phyloP scores from a whole-genome alignment of 2,888 invertebrate genomes.

The Pseudococcus jackbeardsleyi region DNA sequence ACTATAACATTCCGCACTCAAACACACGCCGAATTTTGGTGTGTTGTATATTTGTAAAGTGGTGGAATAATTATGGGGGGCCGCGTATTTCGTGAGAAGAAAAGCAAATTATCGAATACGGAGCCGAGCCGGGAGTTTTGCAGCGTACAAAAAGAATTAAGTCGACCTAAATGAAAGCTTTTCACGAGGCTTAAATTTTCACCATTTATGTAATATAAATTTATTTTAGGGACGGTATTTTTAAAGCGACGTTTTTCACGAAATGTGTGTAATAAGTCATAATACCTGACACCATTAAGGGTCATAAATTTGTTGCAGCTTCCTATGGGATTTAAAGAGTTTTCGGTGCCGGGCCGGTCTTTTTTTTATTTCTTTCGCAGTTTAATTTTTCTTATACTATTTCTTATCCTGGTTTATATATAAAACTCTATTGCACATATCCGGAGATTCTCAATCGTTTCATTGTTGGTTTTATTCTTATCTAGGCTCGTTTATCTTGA shows the following conservation, averaged over 20 bases:
- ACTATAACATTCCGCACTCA: background rate
- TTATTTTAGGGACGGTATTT: constrained; percentile 40
- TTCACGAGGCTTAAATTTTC: constrained; percentile 47
- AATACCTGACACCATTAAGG: constrained; percentile 54
- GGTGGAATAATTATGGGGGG: background rate
- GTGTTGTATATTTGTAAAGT: constrained; percentile 8
- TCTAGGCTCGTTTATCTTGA: constrained; percentile 44
- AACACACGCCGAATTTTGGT: constrained; percentile 15
- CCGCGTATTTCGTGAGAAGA: background rate
- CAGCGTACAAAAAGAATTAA: constrained; percentile 45
- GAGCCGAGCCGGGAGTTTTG: background rate
- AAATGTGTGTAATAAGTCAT: constrained; percentile 46
- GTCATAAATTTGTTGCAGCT: constrained; percentile 55
- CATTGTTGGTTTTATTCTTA: constrained; percentile 28
- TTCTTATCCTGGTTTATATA: constrained; percentile 9
- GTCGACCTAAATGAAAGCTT: constrained; percentile 45
- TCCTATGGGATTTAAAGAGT: constrained; percentile 54
- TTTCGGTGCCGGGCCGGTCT: constrained; percentile 14
- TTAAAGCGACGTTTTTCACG: constrained; percentile 46
- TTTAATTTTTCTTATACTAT: constrained; percentile 47
- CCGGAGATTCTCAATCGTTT: constrained; percentile 15
- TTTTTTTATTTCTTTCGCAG: constrained; percentile 17
- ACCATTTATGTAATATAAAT: constrained; percentile 42
- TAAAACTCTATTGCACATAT: background rate
- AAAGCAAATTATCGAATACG: constrained; percentile 33